Evolutionary conservation across 2,797 vertebrate species (phyloP).

Genomic region (Psittacula echo): DNA sequence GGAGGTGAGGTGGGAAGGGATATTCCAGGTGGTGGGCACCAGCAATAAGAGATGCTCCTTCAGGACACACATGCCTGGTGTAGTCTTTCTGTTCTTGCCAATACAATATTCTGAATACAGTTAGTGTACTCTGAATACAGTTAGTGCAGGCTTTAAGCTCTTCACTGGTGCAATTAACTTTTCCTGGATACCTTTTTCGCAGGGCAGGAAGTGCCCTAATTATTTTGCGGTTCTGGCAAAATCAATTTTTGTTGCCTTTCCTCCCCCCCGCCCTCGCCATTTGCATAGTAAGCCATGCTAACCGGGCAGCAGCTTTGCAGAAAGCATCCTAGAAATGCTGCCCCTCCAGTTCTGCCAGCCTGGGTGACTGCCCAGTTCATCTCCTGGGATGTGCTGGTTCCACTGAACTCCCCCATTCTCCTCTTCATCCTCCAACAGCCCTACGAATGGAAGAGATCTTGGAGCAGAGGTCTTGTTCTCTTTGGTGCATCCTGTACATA

Average conservation of each 20-base stretch:
- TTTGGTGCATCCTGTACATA: background rate
- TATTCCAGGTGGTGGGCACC: background rate
- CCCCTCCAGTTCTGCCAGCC: slow-evolving; percentile 49
- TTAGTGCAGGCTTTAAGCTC: slow-evolving; percentile 3
- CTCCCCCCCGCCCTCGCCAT: background rate
- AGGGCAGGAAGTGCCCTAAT: slow-evolving; percentile 50
- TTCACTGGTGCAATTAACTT: background rate
- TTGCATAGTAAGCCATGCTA: slow-evolving; percentile 8
- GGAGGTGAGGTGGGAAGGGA: background rate
- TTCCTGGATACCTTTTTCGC: slow-evolving; percentile 31
- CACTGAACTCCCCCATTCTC: background rate
- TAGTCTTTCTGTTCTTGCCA: background rate
- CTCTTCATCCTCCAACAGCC: background rate
- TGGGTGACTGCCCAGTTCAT: background rate
- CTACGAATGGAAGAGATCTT: background rate
- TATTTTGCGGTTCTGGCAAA: slow-evolving; percentile 56
- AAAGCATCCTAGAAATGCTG: slow-evolving; percentile 56
- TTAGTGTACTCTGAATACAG: background rate
- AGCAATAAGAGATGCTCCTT: background rate
- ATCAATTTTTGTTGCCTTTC: slow-evolving; percentile 49
- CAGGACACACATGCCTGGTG: rapidly evolving
- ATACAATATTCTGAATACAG: background rate
- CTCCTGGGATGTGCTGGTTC: background rate
- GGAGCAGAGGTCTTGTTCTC: background rate
- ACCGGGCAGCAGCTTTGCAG: slow-evolving; percentile 26